phyloP scores from a whole-genome alignment of 2,113 vertebrate genomes.

The Pteruthius melanotis region DNA sequence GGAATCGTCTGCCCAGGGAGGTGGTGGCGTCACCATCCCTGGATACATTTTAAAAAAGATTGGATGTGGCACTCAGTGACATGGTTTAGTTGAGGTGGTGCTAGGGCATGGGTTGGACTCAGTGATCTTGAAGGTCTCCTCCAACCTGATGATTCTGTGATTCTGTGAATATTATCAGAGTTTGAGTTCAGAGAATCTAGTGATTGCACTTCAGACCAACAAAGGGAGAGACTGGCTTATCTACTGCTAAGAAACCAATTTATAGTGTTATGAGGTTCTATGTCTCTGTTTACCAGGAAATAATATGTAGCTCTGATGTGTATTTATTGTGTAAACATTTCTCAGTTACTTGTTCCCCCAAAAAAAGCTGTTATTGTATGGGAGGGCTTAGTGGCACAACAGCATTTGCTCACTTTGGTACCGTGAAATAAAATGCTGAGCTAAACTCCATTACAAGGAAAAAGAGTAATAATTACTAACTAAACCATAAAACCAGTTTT shows the following conservation, averaged over 20 bases:
- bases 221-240: slow-evolving; percentile 22
- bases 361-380: not conserved
- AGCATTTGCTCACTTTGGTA: not conserved
- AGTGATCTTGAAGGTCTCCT: no score
- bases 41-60: no score
- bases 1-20: no score
- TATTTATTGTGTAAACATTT: not conserved
- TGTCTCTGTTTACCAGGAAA: slow-evolving; percentile 22
- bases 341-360: not conserved
- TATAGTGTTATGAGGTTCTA: not conserved
- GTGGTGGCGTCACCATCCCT: no score
- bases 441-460: not conserved
- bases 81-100: no score
- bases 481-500: not conserved
- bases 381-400: not conserved
- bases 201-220: not conserved
- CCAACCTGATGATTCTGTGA: no score
- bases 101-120: no score
- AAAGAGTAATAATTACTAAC: not conserved
- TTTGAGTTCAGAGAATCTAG: not conserved
- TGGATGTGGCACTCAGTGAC: no score
- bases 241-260: slow-evolving; percentile 39
- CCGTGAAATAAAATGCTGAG: not conserved
- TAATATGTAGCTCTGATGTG: not conserved
- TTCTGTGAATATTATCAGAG: not conserved